Percentiles rank a stretch among this genome's conserved stretches.
phyloP scores from a whole-genome alignment of 1,140 invertebrate genomes.

The Drosophila baimaii region DNA sequence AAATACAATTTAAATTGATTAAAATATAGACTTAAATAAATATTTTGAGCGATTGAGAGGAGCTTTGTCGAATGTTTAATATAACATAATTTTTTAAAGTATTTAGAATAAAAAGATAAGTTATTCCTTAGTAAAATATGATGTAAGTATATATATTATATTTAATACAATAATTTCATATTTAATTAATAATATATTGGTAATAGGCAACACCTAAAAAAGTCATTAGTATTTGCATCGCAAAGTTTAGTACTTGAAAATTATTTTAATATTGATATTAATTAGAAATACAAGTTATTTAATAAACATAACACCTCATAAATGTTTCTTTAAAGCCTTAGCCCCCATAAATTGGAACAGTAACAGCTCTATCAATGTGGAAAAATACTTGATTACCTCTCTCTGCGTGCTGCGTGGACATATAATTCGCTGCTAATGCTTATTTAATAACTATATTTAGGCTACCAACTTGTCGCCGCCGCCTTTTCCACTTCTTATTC shows the following conservation, averaged over 20 bases:
- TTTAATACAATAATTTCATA: too few relatives aligned
- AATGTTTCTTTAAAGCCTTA: background rate
- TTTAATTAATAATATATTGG: too few relatives aligned
- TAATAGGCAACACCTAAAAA: too few relatives aligned
- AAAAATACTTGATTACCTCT: conserved; percentile 14
- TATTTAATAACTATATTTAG: conserved; percentile 72
- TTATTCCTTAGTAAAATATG: too few relatives aligned
- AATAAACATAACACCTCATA: background rate
- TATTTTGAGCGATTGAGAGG: background rate
- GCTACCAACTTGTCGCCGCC: conserved; percentile 9
- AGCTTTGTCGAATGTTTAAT: background rate
- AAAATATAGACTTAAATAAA: background rate
- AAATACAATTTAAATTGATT: background rate
- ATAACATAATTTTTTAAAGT: background rate
- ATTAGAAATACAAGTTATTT: too few relatives aligned
- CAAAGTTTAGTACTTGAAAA: too few relatives aligned
- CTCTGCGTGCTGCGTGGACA: conserved; percentile 16
- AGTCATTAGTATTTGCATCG: too few relatives aligned
- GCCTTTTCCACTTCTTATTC: background rate
- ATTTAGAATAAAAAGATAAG: too few relatives aligned
- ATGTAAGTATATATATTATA: background rate
- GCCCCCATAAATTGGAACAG: background rate
- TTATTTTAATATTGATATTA: too few relatives aligned
- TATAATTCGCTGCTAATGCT: conserved; percentile 41
- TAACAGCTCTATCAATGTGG: background rate